Conservation (phyloP, 1,140 invertebrate genomes). For the Triops longicaudatus region DNA sequence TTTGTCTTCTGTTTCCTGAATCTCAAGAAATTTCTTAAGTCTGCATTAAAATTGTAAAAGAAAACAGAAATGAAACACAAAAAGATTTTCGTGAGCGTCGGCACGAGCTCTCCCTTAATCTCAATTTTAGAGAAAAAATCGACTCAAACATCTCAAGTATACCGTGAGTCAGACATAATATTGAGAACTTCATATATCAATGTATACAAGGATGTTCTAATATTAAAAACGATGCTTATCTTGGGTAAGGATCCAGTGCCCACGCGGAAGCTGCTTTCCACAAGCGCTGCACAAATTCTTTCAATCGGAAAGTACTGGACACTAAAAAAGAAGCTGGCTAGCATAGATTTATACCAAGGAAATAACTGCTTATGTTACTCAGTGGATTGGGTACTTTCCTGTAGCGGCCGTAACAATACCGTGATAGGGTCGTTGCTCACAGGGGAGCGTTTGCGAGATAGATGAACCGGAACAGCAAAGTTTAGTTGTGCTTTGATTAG, state of each 20-base stretch:
- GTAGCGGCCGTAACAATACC: not conserved
- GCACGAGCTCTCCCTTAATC: too few relatives aligned
- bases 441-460: not conserved
- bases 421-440: not conserved
- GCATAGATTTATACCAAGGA: not conserved
- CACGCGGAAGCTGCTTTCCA: not conserved
- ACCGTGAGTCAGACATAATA: too few relatives aligned
- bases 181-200: too few relatives aligned
- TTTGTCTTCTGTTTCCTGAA: too few relatives aligned
- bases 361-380: not conserved
- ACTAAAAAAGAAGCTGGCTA: not conserved
- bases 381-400: not conserved
- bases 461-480: not conserved
- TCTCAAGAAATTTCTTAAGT: too few relatives aligned
- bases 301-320: not conserved
- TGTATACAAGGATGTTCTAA: too few relatives aligned
- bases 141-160: too few relatives aligned
- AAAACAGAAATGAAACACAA: not conserved
- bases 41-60: too few relatives aligned
- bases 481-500: not conserved
- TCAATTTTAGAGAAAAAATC: too few relatives aligned
- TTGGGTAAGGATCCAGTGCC: too few relatives aligned
- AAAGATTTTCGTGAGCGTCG: too few relatives aligned
- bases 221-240: too few relatives aligned
- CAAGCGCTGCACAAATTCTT: not conserved